phyloP scores from a whole-genome alignment of 2,888 invertebrate species.

The Exocentrus adspersus region DNA sequence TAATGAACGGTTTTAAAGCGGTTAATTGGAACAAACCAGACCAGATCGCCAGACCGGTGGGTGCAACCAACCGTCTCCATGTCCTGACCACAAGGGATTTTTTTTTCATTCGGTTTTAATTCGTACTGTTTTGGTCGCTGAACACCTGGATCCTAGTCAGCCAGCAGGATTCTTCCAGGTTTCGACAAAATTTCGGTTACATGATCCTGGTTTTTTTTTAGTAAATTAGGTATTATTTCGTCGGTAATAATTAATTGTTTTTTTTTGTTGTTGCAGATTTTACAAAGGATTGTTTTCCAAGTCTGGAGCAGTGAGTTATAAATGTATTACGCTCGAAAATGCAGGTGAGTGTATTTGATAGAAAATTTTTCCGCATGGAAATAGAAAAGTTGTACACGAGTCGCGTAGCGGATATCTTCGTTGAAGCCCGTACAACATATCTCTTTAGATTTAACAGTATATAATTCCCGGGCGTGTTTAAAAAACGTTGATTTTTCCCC shows the following conservation, averaged over 20 bases:
- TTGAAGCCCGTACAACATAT: no score
- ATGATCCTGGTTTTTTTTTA: no score
- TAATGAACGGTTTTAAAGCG: slow-evolving; percentile 2
- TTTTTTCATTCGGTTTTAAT: not conserved
- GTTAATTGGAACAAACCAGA: slow-evolving; percentile 1
- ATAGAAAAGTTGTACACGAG: no score
- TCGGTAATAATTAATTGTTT: no score
- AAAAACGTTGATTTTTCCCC: no score
- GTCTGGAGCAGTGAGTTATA: not conserved
- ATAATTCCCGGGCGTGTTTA: not conserved
- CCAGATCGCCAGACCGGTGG: not conserved
- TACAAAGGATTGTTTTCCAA: not conserved
- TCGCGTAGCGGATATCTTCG: no score
- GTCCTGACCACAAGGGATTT: not conserved
- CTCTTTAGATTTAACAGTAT: no score
- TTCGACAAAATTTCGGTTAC: no score
- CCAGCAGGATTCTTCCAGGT: no score
- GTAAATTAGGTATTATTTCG: no score
- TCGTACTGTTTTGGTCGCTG: not conserved
- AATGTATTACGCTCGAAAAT: slow-evolving; percentile 17
- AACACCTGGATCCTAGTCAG: not conserved
- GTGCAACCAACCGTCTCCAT: slow-evolving; percentile 6
- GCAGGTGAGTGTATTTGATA: slow-evolving; percentile 20
- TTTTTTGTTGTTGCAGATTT: slow-evolving; percentile 9
- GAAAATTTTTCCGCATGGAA: no score